Evolutionary conservation across 1,140 invertebrate genomes (phyloP), one percentile per base, ranked within the genome.

Genomic region (Archegozetes longisetosus): DNA sequence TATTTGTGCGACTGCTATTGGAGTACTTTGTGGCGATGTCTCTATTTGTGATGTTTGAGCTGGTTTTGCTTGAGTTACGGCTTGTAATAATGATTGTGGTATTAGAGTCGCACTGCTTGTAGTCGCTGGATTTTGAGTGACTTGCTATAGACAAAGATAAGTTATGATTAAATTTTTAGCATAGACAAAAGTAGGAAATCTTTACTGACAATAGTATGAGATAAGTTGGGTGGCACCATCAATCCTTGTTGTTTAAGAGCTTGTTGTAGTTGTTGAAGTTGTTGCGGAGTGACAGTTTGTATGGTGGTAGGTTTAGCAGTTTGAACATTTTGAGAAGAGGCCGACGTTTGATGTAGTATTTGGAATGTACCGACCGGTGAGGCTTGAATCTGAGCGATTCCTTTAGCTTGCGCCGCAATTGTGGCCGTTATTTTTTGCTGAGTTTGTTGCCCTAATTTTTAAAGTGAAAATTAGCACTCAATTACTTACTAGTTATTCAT

Each of bases 191-290:
- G n/a, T n/a, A n/a, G n/a, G n/a, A n/a, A n/a, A n/a, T n/a, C n/a
- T n/a, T n/a, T 40, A 40, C 32, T 40, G 6, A 40, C 32, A 40
- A 40, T 40, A 9, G 32, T 40, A n/a, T n/a, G n/a, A 9, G 32
- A 40, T 17, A 40, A 23, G 20, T 20, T 13, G 6, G 20, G 52
- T 28, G 20, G 52, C 26, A 53, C 12, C 6, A 53, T 27, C 23
- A 53, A 17, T 20, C 26, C 20, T 23, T 26, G 76, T 22, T 79
- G 76, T 55, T 84, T 80, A 68, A 85, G 82, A 22, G 84, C 81
- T 67, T 85, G 83, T 61, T 84, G 83, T 27, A 86, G 77, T 65
- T 86, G 84, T 65, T 86, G 84, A 52, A 86, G 78, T 0, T 82
- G 84, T 70, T 84, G 13, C 20, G 22, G 12, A 12, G 52, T 79